A percentile compares a stretch with the other conserved stretches of the same genome.
phyloP scores from a whole-genome alignment of 2,113 vertebrate genomes.

The Mixornis gularis region DNA sequence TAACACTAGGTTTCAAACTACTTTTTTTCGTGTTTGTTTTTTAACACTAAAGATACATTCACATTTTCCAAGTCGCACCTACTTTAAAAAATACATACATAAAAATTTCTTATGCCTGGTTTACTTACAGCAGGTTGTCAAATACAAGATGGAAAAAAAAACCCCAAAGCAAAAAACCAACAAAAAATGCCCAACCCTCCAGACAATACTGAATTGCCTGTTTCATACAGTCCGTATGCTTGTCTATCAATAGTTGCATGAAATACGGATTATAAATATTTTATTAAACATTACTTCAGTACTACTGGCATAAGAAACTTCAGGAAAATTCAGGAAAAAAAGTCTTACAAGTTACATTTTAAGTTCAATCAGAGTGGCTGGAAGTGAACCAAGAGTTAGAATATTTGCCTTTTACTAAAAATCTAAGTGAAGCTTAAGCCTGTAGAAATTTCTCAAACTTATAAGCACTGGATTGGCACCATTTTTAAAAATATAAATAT shows the following conservation, averaged over 20 bases:
- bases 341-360: background rate
- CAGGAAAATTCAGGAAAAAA: background rate
- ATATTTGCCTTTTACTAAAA: background rate
- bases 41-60: constrained; percentile 62
- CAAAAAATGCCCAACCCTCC: background rate
- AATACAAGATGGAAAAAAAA: background rate
- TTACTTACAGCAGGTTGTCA: constrained; percentile 23
- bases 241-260: background rate
- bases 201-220: background rate
- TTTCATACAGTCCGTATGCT: background rate
- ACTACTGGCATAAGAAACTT: background rate
- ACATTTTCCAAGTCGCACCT: constrained; percentile 42
- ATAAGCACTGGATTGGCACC: background rate
- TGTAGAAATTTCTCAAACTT: background rate
- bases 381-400: background rate
- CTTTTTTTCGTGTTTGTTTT: constrained; percentile 63
- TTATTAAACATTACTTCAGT: constrained; percentile 4
- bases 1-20: constrained; percentile 61
- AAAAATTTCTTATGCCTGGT: background rate
- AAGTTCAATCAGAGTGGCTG: background rate
- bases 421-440: background rate
- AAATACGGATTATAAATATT: background rate
- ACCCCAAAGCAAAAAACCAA: background rate
- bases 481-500: background rate
- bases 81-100: constrained; percentile 11